These are phyloP conservation scores for Thunnus maccoyii DNA, from an alignment of 2,113 vertebrate genomes.

Conservation along the genomic window DNA sequence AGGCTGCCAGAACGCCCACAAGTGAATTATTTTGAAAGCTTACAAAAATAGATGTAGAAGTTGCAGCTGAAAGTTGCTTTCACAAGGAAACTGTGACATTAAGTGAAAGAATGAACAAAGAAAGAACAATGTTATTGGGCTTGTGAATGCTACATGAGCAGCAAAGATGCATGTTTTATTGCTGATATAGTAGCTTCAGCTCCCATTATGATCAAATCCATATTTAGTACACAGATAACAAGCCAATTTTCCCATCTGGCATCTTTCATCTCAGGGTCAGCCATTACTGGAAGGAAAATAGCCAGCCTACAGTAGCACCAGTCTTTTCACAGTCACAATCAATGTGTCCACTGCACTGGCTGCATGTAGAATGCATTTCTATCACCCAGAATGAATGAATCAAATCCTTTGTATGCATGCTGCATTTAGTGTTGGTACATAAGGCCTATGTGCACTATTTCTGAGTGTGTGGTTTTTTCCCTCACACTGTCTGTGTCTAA, in stretches of 20 bases:
- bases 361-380: conserved; percentile 35
- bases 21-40: not conserved
- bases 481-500: conserved; percentile 17
- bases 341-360: conserved; percentile 18
- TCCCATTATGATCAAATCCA: conserved; percentile 32
- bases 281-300: conserved; percentile 38
- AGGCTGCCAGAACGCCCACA: too few species aligned
- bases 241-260: conserved; percentile 25
- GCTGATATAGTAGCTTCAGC: conserved; percentile 3
- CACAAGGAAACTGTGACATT: not conserved
- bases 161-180: not conserved
- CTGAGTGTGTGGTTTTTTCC: not conserved
- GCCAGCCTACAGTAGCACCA: conserved; percentile 16
- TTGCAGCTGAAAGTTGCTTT: not conserved
- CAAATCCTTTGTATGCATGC: conserved; percentile 6
- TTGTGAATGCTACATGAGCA: conserved; percentile 6
- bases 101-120: conserved; percentile 6
- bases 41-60: conserved; percentile 4
- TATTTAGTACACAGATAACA: conserved; percentile 44
- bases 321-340: conserved; percentile 35
- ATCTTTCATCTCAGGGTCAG: conserved; percentile 35
- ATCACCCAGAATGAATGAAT: conserved; percentile 24
- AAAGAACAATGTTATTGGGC: not conserved
- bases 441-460: conserved; percentile 1
- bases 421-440: conserved; percentile 5